phyloP scores from a whole-genome alignment of 2,888 invertebrate species.

The Cheilosia vulpina region DNA sequence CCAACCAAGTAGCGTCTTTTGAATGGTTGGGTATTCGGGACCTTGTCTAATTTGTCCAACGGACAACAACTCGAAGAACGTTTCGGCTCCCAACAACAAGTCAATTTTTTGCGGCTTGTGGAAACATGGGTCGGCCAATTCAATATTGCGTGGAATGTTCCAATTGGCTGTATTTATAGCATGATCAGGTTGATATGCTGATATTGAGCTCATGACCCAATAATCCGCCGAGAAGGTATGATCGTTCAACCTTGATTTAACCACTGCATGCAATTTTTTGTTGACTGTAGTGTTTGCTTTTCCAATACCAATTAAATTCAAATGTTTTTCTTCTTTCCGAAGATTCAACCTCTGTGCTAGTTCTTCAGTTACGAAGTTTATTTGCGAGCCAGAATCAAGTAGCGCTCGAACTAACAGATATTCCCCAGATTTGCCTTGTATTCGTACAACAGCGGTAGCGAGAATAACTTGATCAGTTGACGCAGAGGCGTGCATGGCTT shows the following conservation, averaged over 20 bases:
- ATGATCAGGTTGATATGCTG: slow-evolving; percentile 39
- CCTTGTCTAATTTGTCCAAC: slow-evolving; percentile 42
- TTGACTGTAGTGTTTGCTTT: slow-evolving; percentile 25
- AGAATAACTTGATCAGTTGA: slow-evolving; percentile 48
- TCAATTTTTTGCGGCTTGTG: background rate
- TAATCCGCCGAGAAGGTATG: slow-evolving; percentile 28
- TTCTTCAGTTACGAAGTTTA: slow-evolving; percentile 57
- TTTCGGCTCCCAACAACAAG: slow-evolving; percentile 46
- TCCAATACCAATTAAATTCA: slow-evolving; percentile 37
- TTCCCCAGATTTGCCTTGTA: slow-evolving; percentile 25
- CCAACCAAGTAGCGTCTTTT: slow-evolving; percentile 50
- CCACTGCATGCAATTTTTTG: background rate
- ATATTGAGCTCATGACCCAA: slow-evolving; percentile 38
- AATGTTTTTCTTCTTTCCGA: slow-evolving; percentile 12
- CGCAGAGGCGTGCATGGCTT: slow-evolving; percentile 18
- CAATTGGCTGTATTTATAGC: slow-evolving; percentile 21
- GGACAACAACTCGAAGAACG: slow-evolving; percentile 47
- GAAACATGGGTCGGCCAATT: slow-evolving; percentile 44
- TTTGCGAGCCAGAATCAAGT: slow-evolving; percentile 38
- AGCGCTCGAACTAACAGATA: slow-evolving; percentile 17
- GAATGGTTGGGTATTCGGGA: slow-evolving; percentile 39
- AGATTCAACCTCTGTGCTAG: slow-evolving; percentile 29
- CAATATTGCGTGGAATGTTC: slow-evolving; percentile 6
- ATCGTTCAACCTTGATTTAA: slow-evolving; percentile 20
- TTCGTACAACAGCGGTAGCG: slow-evolving; percentile 41